A percentile compares a stretch with the other conserved stretches of the same genome.
Conservation (phyloP, 2,113 vertebrate genomes). For the Callaeas wilsoni region DNA sequence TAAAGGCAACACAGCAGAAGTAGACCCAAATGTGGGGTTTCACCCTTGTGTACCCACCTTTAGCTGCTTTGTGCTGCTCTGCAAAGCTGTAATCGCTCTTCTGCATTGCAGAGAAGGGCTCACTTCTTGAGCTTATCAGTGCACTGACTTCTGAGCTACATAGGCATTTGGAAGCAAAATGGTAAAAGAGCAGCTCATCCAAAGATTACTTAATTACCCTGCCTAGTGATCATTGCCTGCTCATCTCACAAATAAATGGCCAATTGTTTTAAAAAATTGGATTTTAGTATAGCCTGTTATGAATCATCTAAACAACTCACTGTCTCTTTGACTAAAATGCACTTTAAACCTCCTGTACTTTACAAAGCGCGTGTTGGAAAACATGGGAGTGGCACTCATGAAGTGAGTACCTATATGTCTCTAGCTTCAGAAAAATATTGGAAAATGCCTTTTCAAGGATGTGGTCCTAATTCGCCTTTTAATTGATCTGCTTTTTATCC, state of each 20-base stretch:
- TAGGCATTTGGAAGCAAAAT: not conserved
- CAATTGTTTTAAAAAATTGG: not conserved
- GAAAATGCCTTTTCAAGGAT: not conserved
- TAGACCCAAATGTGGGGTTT: fast-evolving
- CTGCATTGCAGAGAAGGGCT: not conserved
- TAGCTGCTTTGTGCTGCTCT: not conserved
- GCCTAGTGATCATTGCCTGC: not conserved
- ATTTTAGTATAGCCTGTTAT: not conserved
- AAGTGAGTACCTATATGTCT: not conserved
- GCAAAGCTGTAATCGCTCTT: not conserved
- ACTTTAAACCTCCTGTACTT: not conserved
- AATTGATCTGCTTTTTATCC: not conserved
- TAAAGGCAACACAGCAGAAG: not conserved
- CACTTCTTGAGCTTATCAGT: too few species aligned
- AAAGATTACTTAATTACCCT: not conserved
- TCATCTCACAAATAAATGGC: not conserved
- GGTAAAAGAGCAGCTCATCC: not conserved
- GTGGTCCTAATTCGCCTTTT: not conserved
- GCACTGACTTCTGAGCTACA: not conserved
- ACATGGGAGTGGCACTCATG: not conserved
- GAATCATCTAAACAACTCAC: not conserved
- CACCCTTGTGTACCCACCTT: not conserved
- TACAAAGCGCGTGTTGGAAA: not conserved
- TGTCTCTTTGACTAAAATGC: not conserved
- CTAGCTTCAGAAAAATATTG: not conserved